Evolutionary conservation across 2,113 vertebrate species (phyloP), one percentile per base, ranked within the genome.

Genomic region (Jaculus jaculus): DNA sequence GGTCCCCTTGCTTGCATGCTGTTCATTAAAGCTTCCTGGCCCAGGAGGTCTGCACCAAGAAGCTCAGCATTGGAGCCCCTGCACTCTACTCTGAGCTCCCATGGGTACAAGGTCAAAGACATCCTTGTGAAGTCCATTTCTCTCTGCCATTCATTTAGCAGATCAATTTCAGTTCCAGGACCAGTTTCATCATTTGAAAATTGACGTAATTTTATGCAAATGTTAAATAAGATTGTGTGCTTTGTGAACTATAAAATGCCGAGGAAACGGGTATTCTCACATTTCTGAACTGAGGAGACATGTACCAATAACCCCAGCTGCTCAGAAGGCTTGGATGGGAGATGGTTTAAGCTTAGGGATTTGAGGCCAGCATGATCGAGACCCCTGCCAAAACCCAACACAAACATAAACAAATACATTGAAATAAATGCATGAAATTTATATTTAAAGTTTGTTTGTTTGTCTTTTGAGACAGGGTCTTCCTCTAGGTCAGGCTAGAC

Each of bases 151-250:
- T 71, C 84, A 74, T 61, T 65, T 37, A 47, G 90, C 63, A 87
- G 51, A 81, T 69, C 28, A 79, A 89, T 77, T 54, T 71, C 23
- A 47, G 39, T 37, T 23, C 71, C 69, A 75, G 4, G 47, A 30
- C 83, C 32, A 15, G 16, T 47, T 54, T 78, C 28, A 84, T 18
- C n/a, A 51, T 32, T 78, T 88, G 34, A 80, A 94, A 94, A 94
- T 71, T 74, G 65, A 71, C 13, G 73, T 61, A 39, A 47, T 65
- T 93, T 39, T 34, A 83, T 0, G 2, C 13, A 85, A 71, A 79
- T 21, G 11, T 77, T 95, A 63, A 60, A 68, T 23, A 61, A 66
- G n/a, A 58, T 26, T 39, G 28, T 47, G 77, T 30, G 17, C 72
- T 89, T 51, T 69, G 32, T 28, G 75, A 93, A 63, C 21, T 91